phyloP scores from a whole-genome alignment of 2,888 invertebrate genomes.

The Unio delphinus region DNA sequence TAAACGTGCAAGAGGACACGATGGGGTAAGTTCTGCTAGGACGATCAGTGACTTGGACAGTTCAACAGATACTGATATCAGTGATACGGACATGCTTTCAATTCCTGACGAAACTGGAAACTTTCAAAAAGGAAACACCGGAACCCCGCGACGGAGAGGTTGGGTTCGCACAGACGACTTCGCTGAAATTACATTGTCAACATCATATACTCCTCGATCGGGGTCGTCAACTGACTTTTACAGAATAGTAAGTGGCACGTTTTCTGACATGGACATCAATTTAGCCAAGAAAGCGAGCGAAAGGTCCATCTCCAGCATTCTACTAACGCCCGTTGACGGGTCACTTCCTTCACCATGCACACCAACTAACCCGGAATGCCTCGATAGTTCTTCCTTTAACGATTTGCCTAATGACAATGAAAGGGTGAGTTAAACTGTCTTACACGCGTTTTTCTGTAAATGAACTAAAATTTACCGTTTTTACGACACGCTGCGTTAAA shows the following conservation, averaged over 20 bases:
- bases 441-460: not conserved
- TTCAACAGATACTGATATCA: conserved; percentile 41
- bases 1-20: not conserved
- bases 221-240: conserved; percentile 34
- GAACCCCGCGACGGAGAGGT: conserved; percentile 28
- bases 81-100: conserved; percentile 51
- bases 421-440: conserved; percentile 40
- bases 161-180: conserved; percentile 44
- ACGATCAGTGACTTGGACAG: conserved; percentile 38
- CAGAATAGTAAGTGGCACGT: conserved; percentile 43
- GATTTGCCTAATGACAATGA: conserved; percentile 40
- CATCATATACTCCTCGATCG: conserved; percentile 27
- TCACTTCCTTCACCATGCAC: conserved; percentile 10
- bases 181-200: conserved; percentile 32
- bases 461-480: not conserved
- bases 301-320: conserved; percentile 57
- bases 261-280: conserved; percentile 38
- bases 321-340: conserved; percentile 51
- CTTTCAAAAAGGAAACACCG: conserved; percentile 16
- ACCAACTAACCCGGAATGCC: conserved; percentile 44
- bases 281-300: conserved; percentile 60
- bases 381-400: conserved; percentile 30
- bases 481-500: not conserved
- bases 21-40: conserved; percentile 19
- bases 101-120: conserved; percentile 56